Conservation (phyloP, 2,113 vertebrate genomes). For the Haemorhous mexicanus region DNA sequence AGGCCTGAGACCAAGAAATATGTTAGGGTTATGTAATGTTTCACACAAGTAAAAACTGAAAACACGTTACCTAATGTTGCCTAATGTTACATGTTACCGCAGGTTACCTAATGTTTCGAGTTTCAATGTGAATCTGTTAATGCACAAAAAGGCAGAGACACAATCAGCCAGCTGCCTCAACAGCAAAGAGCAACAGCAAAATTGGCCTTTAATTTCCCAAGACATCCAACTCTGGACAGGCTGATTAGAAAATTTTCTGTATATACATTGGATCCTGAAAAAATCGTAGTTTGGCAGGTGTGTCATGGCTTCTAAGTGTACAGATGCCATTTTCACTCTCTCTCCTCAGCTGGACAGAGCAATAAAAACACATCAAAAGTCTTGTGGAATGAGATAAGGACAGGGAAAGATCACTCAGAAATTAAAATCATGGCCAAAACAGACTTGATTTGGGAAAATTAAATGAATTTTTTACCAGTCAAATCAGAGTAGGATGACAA, state of each 20-base stretch:
- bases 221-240: background rate
- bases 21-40: background rate
- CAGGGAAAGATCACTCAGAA: background rate
- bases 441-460: background rate
- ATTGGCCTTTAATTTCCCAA: background rate
- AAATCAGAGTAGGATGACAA: background rate
- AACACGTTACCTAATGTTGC: too few species aligned
- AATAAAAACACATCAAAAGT: background rate
- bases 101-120: too few species aligned
- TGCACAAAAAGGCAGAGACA: background rate
- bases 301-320: background rate
- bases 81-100: too few species aligned
- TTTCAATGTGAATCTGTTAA: background rate
- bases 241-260: background rate
- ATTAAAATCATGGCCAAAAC: background rate
- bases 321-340: background rate
- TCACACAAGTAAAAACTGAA: background rate
- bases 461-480: background rate
- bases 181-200: background rate
- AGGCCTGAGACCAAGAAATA: background rate
- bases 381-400: background rate
- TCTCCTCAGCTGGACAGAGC: background rate
- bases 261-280: background rate
- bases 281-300: background rate
- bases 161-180: background rate